Percentiles rank a stretch among this genome's conserved stretches.
phyloP scores from a whole-genome alignment of 2,797 vertebrate genomes.

The Karalla daura region DNA sequence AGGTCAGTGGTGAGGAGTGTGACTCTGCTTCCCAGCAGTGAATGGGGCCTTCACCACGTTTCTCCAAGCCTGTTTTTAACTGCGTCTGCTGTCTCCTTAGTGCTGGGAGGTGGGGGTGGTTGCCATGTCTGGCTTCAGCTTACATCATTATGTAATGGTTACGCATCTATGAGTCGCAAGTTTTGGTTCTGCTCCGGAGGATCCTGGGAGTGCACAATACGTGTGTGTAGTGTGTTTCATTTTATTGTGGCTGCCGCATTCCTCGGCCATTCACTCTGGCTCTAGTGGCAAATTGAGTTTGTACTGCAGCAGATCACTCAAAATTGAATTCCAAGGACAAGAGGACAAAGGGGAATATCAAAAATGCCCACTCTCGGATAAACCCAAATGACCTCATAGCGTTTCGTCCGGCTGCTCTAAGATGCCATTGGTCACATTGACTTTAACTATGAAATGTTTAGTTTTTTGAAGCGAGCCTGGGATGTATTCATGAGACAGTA shows the following conservation, averaged over 20 bases:
- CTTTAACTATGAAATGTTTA: no score
- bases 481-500: background rate
- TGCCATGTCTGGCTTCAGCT: conserved; percentile 1
- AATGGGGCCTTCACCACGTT: background rate
- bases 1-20: no score
- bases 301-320: background rate
- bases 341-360: background rate
- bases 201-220: background rate
- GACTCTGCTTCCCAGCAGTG: no score
- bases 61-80: conserved; percentile 10
- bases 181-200: conserved; percentile 16
- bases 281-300: background rate
- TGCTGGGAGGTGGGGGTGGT: background rate
- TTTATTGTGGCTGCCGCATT: background rate
- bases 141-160: conserved; percentile 18
- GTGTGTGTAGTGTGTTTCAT: background rate
- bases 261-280: background rate
- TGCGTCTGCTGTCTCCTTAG: conserved; percentile 5
- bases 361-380: background rate
- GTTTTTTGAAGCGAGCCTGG: background rate
- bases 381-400: background rate
- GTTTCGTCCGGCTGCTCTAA: background rate
- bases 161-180: background rate
- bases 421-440: no score
- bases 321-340: background rate